A percentile compares a stretch with the other conserved stretches of the same genome.
phyloP scores from a whole-genome alignment of 2,113 vertebrate genomes.

The Pluvialis apricaria region DNA sequence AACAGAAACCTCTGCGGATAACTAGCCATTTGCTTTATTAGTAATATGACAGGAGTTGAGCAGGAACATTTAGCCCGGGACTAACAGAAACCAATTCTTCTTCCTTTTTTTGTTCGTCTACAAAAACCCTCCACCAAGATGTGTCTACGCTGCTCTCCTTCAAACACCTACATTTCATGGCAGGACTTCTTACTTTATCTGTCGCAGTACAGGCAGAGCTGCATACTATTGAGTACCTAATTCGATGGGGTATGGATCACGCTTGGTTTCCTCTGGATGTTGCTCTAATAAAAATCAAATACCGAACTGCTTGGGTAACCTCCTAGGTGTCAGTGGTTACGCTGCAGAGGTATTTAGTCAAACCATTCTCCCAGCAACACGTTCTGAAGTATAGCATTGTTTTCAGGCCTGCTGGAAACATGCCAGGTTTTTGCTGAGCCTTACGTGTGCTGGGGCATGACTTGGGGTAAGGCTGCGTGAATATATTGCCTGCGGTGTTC shows the following conservation, averaged over 20 bases:
- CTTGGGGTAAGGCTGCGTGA: not conserved
- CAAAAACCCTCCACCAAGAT: not conserved
- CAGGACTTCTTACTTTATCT: not conserved
- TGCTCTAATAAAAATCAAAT: not conserved
- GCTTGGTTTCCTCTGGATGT: not conserved
- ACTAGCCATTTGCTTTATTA: not conserved
- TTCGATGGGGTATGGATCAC: not conserved
- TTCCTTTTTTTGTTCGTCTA: not conserved
- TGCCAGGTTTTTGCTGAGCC: not conserved
- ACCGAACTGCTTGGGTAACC: not conserved
- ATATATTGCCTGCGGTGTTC: not conserved
- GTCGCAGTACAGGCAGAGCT: not conserved
- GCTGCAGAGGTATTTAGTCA: not conserved
- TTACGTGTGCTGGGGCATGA: not conserved
- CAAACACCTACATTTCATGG: not conserved
- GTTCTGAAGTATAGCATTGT: not conserved
- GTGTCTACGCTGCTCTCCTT: fast-evolving
- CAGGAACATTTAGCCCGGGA: not conserved
- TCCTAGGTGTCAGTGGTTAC: not conserved
- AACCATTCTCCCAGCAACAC: not conserved
- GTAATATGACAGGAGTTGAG: not conserved
- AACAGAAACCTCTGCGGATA: not conserved
- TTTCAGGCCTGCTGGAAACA: not conserved
- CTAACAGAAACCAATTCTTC: not conserved
- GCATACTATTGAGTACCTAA: not conserved